A percentile compares a stretch with the other conserved stretches of the same genome.
phyloP scores from a whole-genome alignment of 2,113 vertebrate species.

The Microtus pennsylvanicus region DNA sequence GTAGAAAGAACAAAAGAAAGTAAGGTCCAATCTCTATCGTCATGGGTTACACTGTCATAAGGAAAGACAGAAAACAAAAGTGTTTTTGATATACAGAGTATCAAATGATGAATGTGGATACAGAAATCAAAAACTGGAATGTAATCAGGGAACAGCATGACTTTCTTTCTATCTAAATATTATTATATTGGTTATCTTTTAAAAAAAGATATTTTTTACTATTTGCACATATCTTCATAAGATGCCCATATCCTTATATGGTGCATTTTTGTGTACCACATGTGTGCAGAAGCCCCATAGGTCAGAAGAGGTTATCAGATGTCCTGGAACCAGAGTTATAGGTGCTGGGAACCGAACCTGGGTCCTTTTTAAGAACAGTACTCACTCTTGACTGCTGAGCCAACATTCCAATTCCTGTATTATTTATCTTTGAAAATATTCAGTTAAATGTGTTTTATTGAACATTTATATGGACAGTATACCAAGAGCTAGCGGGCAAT shows the following conservation, averaged over 20 bases:
- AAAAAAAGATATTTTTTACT: background rate
- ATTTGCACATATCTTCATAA: too few relatives aligned
- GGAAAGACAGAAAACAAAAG: background rate
- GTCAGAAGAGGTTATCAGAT: background rate
- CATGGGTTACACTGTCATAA: rapidly evolving
- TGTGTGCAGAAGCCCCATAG: background rate
- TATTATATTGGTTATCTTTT: background rate
- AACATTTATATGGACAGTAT: background rate
- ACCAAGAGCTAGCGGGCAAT: background rate
- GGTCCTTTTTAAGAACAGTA: background rate
- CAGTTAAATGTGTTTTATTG: background rate
- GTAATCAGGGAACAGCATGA: too few relatives aligned
- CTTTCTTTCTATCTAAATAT: background rate
- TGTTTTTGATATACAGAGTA: background rate
- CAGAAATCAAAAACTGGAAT: background rate
- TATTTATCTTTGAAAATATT: background rate
- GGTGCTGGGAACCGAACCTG: background rate
- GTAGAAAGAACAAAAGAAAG: background rate
- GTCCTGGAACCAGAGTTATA: background rate
- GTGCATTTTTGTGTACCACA: background rate
- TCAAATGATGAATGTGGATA: background rate
- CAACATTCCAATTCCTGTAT: background rate
- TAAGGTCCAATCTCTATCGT: background rate
- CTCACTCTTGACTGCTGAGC: background rate
- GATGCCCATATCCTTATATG: too few relatives aligned